phyloP scores from a whole-genome alignment of 2,888 invertebrate genomes.

The Habroteleia sp. region DNA sequence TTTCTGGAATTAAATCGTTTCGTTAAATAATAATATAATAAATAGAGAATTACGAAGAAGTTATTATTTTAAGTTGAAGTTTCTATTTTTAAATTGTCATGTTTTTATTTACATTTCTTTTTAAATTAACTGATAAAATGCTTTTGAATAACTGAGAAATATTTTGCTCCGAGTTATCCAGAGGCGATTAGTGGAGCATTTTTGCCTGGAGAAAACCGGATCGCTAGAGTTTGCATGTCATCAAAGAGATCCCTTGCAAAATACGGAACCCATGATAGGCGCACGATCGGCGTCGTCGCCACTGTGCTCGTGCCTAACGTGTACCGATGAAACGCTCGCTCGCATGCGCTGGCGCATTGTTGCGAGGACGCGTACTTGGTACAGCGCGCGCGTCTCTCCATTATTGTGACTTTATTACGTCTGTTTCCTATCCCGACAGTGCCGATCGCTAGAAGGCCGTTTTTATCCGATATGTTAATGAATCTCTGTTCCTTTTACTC shows the following conservation, averaged over 20 bases:
- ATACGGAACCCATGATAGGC: conserved; percentile 37
- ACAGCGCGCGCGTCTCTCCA: conserved; percentile 23
- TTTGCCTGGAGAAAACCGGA: conserved; percentile 33
- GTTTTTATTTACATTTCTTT: too few species aligned
- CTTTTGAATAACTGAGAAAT: too few species aligned
- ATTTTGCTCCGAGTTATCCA: conserved; percentile 5
- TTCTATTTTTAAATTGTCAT: too few species aligned
- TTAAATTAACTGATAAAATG: too few species aligned
- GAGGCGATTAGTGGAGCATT: conserved; percentile 11
- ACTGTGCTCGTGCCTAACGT: conserved; percentile 71
- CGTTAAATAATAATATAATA: too few species aligned
- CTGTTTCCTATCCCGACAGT: conserved; percentile 47
- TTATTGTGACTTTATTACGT: conserved; percentile 53
- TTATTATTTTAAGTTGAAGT: too few species aligned
- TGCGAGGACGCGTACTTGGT: conserved; percentile 36
- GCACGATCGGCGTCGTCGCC: conserved; percentile 54
- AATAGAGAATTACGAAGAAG: too few species aligned
- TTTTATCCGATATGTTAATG: conserved; percentile 49
- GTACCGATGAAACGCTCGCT: conserved; percentile 68
- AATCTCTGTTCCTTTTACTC: conserved; percentile 13
- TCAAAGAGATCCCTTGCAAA: conserved; percentile 26
- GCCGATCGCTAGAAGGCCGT: conserved; percentile 41
- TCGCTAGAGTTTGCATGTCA: conserved; percentile 15
- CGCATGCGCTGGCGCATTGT: conserved; percentile 22
- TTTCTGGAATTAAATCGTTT: too few species aligned